A percentile compares a stretch with the other conserved stretches of the same genome.
Conservation (phyloP, 1,140 invertebrate species). For the Leptinotarsa lineolata region DNA sequence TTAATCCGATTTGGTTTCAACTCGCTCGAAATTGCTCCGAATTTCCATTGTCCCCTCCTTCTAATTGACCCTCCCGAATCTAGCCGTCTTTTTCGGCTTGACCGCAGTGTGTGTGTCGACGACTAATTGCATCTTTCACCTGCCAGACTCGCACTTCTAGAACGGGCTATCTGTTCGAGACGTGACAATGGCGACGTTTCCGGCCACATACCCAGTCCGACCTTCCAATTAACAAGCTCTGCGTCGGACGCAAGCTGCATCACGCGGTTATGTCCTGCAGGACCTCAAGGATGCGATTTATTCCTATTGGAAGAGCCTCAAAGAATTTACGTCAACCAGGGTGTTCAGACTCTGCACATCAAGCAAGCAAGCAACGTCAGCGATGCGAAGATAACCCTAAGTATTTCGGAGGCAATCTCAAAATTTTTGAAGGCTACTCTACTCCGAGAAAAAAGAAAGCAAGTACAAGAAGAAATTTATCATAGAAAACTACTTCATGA, state of each 20-base stretch:
- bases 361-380: not conserved
- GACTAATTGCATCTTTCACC: conserved; percentile 30
- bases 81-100: not conserved
- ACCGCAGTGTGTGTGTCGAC: not conserved
- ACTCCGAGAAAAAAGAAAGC: too few species aligned
- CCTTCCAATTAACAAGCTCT: conserved; percentile 39
- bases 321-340: not conserved
- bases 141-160: conserved; percentile 24
- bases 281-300: not conserved
- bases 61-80: not conserved
- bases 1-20: not conserved
- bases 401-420: too few species aligned
- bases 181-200: conserved; percentile 40
- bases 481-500: too few species aligned
- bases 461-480: too few species aligned
- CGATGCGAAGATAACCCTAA: not conserved
- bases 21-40: not conserved
- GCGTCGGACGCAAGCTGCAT: conserved; percentile 24
- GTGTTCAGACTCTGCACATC: not conserved
- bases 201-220: conserved; percentile 35
- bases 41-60: not conserved
- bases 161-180: conserved; percentile 37
- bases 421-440: too few species aligned
- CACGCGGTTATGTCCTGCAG: not conserved
- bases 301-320: not conserved